Evolutionary conservation across 2,113 vertebrate species (phyloP), one percentile per base, ranked within the genome.

Genomic region (Donacobius atricapilla): DNA sequence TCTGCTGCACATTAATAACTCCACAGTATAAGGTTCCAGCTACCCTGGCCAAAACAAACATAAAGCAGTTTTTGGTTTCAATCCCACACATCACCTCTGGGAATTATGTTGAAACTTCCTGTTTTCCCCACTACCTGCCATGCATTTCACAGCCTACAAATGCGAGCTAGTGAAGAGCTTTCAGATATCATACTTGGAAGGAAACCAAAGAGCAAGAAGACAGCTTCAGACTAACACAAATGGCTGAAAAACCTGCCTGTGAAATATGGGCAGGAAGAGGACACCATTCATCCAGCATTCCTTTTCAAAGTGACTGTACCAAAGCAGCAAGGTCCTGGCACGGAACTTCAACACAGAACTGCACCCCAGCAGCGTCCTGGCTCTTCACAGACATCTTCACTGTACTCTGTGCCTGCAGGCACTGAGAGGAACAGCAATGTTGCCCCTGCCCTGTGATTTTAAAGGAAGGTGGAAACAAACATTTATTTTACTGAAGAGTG

Each of bases 1-100:
- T 97, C 94, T 89, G 42, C 89, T 85, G 76, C 54, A 76, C 89
- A 68, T 93, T 93, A 96, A 93, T 95, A 94, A 93, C 69, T 85
- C 42, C 39, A 66, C 83, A 95, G 70, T 6, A 3, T 39, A 54
- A 48, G 72, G 77, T 87, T 94, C 83, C 94, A 97, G 72, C 76
- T 68, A 23, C 4, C 0, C 9, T 0, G 6, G 94, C 94, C 96
- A 96, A 96, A 84, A 87, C 65, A 96, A 96, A 96, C 81, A 92
- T 24, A 37, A 48, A 73, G 4, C 19, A 48, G 51, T 23, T 95
- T 87, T 95, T 95, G 77, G 64, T 93, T 92, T 90, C 81, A 44
- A 18, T 66, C 71, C 81, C 16, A 4, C 35, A 72, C 15, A 65
- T 48, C 89, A 80, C 90, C 92, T 83, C 82, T 93, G 95, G 85